These are phyloP conservation scores for Lepisosteus oculatus DNA, from an alignment of 2,113 vertebrate species.

Conservation along the genomic window DNA sequence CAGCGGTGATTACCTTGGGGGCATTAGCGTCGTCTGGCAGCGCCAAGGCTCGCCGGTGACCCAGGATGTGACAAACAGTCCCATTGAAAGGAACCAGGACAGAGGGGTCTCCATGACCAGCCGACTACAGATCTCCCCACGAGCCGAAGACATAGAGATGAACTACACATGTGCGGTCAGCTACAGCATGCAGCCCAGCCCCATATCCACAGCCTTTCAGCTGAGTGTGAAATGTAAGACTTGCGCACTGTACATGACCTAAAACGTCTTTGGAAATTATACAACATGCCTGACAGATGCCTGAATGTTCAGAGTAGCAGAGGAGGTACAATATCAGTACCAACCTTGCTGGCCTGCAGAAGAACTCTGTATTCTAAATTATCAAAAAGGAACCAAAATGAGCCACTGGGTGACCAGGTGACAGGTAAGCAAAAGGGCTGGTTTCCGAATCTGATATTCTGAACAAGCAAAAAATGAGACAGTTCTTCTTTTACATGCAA, in stretches of 20 bases:
- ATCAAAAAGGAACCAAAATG: too few relatives aligned
- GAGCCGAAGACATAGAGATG: not conserved
- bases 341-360: too few relatives aligned
- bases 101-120: not conserved
- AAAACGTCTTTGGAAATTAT: too few relatives aligned
- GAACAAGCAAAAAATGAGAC: too few relatives aligned
- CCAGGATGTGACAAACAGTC: not conserved
- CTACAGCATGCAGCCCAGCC: not conserved
- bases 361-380: too few relatives aligned
- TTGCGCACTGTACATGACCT: not conserved
- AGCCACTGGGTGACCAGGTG: too few relatives aligned
- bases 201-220: not conserved
- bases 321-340: too few relatives aligned
- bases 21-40: not conserved
- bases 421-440: too few relatives aligned
- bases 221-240: slow-evolving; percentile 3
- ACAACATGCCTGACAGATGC: too few relatives aligned
- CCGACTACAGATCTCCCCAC: not conserved
- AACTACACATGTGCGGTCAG: not conserved
- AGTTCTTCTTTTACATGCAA: too few relatives aligned
- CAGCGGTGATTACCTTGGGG: not conserved
- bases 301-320: too few relatives aligned
- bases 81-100: not conserved
- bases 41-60: not conserved
- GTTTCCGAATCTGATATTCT: too few relatives aligned